phyloP scores from a whole-genome alignment of 1,140 invertebrate species.

The Lucilia sericata region DNA sequence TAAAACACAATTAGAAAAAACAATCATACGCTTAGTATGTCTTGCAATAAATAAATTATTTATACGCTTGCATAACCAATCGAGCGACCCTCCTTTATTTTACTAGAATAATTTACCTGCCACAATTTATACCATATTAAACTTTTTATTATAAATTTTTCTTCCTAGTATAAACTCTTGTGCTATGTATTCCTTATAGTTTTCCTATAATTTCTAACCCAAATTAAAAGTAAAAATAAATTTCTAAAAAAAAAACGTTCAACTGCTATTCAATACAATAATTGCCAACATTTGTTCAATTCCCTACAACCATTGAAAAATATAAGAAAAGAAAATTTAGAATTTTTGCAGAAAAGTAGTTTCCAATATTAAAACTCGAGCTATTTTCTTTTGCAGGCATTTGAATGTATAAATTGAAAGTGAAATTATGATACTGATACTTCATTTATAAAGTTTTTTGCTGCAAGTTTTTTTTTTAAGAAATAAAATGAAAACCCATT shows the following conservation, averaged over 20 bases:
- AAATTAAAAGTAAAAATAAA: not conserved
- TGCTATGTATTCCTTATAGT: not conserved
- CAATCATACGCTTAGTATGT: not conserved
- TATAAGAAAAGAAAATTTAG: not conserved
- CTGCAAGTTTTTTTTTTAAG: not conserved
- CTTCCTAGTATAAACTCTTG: not conserved
- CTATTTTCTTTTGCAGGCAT: not conserved
- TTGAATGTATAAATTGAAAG: not conserved
- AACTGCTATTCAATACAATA: not conserved
- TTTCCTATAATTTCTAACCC: not conserved
- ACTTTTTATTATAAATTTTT: not conserved
- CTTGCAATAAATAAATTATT: too few relatives aligned
- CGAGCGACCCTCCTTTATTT: too few relatives aligned
- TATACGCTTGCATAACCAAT: too few relatives aligned
- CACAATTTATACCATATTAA: not conserved
- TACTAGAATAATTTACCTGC: not conserved
- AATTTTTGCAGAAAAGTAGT: not conserved
- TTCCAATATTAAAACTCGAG: not conserved
- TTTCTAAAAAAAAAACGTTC: not conserved
- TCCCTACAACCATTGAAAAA: not conserved
- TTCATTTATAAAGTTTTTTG: not conserved
- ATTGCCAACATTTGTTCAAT: conserved; percentile 22
- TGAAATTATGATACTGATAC: not conserved
- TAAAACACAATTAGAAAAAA: not conserved
- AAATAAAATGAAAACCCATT: not conserved